These are phyloP conservation scores for Leptopilina syphax DNA, from an alignment of 2,888 invertebrate species.

Conservation along the genomic window DNA sequence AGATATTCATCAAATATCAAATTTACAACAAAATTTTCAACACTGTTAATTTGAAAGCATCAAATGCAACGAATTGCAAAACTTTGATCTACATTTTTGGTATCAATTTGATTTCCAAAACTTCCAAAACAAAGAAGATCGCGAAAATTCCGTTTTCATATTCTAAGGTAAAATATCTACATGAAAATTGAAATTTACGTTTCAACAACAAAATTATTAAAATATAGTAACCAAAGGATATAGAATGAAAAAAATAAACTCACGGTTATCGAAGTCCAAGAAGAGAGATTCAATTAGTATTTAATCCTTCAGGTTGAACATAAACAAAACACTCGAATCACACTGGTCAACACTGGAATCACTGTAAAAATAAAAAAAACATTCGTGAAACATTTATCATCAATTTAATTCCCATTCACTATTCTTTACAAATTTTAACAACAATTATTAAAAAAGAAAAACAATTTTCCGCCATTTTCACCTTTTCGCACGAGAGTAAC, in stretches of 20 bases:
- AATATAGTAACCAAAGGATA: too few species aligned
- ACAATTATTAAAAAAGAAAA: not conserved
- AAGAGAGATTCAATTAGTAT: conserved; percentile 7
- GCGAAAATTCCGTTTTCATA: too few species aligned
- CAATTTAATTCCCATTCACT: not conserved
- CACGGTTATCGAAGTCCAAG: not conserved
- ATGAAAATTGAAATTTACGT: too few species aligned
- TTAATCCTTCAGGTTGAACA: conserved; percentile 27
- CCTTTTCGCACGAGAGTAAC: not conserved
- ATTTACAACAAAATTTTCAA: too few species aligned
- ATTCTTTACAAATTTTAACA: not conserved
- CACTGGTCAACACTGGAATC: conserved; percentile 34
- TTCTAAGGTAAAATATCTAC: too few species aligned
- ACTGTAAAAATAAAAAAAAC: conserved; percentile 5
- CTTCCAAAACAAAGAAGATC: too few species aligned
- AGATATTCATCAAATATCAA: too few species aligned
- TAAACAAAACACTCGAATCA: conserved; percentile 36
- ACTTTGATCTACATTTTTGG: too few species aligned
- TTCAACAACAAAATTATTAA: too few species aligned
- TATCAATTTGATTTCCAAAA: too few species aligned
- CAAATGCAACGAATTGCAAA: too few species aligned
- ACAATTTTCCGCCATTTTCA: conserved; percentile 11
- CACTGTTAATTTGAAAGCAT: too few species aligned
- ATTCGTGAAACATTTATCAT: not conserved
- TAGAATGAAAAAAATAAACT: not conserved